Evolutionary conservation across 2,888 invertebrate genomes (phyloP).

Genomic region (Drosophila anceps): DNA sequence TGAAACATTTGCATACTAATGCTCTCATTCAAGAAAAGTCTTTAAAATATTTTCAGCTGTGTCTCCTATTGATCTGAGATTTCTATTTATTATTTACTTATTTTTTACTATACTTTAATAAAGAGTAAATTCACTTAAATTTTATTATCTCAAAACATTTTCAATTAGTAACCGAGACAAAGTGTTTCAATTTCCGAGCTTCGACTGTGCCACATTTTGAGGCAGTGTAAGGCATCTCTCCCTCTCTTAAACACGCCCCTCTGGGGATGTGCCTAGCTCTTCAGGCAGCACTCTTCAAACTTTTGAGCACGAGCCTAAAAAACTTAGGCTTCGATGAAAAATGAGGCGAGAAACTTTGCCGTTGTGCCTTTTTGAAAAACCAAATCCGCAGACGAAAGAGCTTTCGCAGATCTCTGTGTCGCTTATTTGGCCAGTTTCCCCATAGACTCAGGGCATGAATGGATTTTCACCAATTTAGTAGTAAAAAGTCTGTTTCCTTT

Average conservation of each 20-base stretch:
- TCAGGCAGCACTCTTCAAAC: slow-evolving; percentile 38
- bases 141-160: neutral
- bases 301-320: slow-evolving; percentile 42
- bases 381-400: slow-evolving; percentile 17
- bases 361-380: slow-evolving; percentile 23
- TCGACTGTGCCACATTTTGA: neutral
- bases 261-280: slow-evolving; percentile 15
- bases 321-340: slow-evolving; percentile 41
- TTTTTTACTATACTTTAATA: neutral
- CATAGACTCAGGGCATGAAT: slow-evolving; percentile 1
- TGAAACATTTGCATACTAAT: neutral
- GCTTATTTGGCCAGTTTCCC: slow-evolving; percentile 2
- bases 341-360: slow-evolving; percentile 54
- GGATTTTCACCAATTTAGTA: slow-evolving; percentile 8
- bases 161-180: neutral
- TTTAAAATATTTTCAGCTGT: no score
- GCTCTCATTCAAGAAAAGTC: neutral
- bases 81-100: neutral
- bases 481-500: slow-evolving; percentile 6
- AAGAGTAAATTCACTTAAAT: neutral
- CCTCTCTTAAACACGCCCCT: neutral
- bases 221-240: neutral
- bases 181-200: neutral
- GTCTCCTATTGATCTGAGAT: no score
- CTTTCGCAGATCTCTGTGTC: slow-evolving; percentile 19